phyloP scores from a whole-genome alignment of 2,888 invertebrate species.

The Eumerus sabulonum region DNA sequence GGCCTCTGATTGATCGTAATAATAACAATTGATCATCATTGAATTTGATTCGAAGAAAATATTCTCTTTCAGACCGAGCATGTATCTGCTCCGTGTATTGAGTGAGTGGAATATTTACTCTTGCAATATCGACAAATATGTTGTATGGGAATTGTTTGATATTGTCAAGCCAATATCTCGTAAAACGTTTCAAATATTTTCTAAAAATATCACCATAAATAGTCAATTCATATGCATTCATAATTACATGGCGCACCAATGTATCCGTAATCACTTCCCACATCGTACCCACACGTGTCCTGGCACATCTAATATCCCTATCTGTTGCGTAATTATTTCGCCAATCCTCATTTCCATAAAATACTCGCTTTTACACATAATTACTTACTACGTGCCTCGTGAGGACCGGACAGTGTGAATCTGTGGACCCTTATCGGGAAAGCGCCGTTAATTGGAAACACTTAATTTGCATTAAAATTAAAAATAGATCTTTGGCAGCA shows the following conservation, averaged over 20 bases:
- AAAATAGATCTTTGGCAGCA: slow-evolving; percentile 60
- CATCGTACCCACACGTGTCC: neutral
- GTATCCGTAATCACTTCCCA: slow-evolving; percentile 41
- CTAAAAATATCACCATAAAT: no score
- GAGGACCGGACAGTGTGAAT: slow-evolving; percentile 1
- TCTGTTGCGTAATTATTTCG: slow-evolving; percentile 56
- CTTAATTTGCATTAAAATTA: slow-evolving; percentile 67
- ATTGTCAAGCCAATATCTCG: no score
- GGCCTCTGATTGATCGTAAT: slow-evolving; percentile 79
- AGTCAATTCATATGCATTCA: no score
- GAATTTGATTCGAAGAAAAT: slow-evolving; percentile 56
- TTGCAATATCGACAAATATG: no score
- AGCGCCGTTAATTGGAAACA: slow-evolving; percentile 67
- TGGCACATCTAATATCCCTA: no score
- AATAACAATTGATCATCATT: slow-evolving; percentile 68
- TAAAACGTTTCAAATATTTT: no score
- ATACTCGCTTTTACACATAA: slow-evolving; percentile 20
- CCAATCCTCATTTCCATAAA: slow-evolving; percentile 35
- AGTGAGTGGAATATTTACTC: no score
- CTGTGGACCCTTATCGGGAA: slow-evolving; percentile 52
- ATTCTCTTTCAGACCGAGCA: neutral
- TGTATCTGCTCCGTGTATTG: no score
- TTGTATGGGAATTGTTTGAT: no score
- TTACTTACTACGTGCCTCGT: no score
- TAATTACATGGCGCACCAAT: neutral